Evolutionary conservation across 1,140 invertebrate species (phyloP).

Genomic region (Potamilus streckersoni): DNA sequence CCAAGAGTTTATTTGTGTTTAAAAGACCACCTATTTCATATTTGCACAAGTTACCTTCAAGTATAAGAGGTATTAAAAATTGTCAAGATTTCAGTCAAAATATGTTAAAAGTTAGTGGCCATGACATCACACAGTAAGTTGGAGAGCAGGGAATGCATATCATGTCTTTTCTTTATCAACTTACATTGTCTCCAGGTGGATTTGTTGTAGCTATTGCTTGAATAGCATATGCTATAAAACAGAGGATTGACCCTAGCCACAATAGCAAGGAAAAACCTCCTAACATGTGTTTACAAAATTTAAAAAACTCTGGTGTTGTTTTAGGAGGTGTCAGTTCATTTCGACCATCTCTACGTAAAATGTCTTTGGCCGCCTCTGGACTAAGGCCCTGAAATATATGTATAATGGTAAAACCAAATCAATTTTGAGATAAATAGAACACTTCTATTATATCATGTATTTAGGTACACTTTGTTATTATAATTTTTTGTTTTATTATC

Average conservation of each 20-base stretch:
- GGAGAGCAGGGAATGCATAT: too few species aligned
- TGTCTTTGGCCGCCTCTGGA: slow-evolving; percentile 92
- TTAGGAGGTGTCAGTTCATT: slow-evolving; percentile 94
- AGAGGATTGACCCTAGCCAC: slow-evolving; percentile 96
- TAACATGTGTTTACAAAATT: slow-evolving; percentile 97
- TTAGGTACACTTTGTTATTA: too few species aligned
- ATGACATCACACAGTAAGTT: too few species aligned
- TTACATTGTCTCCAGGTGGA: slow-evolving; percentile 54
- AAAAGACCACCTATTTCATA: not conserved
- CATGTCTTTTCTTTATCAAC: slow-evolving; percentile 11
- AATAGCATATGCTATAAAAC: slow-evolving; percentile 96
- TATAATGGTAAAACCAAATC: not conserved
- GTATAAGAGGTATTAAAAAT: not conserved
- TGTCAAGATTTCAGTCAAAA: not conserved
- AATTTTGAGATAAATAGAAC: too few species aligned
- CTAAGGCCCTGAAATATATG: slow-evolving; percentile 81
- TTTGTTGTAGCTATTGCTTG: slow-evolving; percentile 72
- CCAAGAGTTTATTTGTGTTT: too few species aligned
- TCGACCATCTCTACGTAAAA: slow-evolving; percentile 91
- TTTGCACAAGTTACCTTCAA: not conserved
- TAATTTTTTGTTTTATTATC: too few species aligned
- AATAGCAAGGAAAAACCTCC: slow-evolving; percentile 95
- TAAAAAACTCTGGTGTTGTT: slow-evolving; percentile 96
- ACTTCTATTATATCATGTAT: too few species aligned
- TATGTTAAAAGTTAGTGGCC: too few species aligned